A percentile compares a stretch with the other conserved stretches of the same genome.
Evolutionary conservation across 2,888 invertebrate genomes (phyloP).

Genomic region (Beris chalybata): DNA sequence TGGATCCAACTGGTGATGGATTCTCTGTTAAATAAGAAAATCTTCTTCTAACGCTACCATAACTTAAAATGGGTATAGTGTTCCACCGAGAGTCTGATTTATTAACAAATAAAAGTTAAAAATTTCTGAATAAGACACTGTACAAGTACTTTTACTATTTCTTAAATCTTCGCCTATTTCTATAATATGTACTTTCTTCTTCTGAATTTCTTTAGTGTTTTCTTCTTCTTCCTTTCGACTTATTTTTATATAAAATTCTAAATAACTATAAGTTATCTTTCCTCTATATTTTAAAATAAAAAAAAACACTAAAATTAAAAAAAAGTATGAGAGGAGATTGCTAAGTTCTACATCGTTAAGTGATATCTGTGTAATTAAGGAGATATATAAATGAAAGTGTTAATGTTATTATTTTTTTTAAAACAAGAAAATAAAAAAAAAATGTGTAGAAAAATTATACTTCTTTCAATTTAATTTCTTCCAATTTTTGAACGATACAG

Average conservation of each 20-base stretch:
- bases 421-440: constrained; percentile 29
- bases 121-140: constrained; percentile 17
- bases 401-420: constrained; percentile 39
- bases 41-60: constrained; percentile 9
- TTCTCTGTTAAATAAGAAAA: constrained; percentile 68
- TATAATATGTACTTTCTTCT: background rate
- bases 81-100: constrained; percentile 58
- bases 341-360: constrained; percentile 35
- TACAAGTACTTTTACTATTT: constrained; percentile 11
- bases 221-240: background rate
- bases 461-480: background rate
- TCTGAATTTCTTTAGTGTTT: background rate
- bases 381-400: constrained; percentile 35
- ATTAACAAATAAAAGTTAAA: constrained; percentile 14
- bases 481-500: no score
- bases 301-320: background rate
- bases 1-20: constrained; percentile 93
- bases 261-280: background rate
- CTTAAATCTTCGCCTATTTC: no score
- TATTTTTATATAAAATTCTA: background rate
- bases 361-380: constrained; percentile 39
- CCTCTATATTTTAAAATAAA: background rate
- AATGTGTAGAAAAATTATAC: constrained; percentile 15
- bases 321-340: constrained; percentile 4
- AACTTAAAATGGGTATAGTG: constrained; percentile 35